Conservation (phyloP, 1,140 invertebrate genomes). For the Macrobrachium nipponense region DNA sequence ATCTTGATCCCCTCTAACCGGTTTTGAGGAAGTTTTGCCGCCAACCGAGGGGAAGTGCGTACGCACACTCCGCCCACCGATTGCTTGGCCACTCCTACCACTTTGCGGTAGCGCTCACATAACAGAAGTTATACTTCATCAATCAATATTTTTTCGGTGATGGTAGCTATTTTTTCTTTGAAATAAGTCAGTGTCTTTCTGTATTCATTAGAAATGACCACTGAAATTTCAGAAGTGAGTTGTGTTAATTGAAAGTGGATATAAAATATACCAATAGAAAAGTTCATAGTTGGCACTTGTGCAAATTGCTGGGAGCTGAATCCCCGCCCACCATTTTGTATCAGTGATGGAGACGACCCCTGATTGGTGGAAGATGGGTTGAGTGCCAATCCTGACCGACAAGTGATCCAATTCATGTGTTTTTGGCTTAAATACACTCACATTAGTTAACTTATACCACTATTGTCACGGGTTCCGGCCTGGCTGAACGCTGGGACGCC, state of each 20-base stretch:
- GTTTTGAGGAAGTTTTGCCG: slow-evolving; percentile 12
- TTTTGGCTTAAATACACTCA: slow-evolving; percentile 63
- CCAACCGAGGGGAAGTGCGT: slow-evolving; percentile 1
- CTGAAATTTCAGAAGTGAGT: neutral
- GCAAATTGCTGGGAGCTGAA: slow-evolving; percentile 26
- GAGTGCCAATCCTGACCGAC: slow-evolving; percentile 63
- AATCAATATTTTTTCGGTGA: no score
- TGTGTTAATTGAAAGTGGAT: neutral
- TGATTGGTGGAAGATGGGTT: slow-evolving; percentile 62
- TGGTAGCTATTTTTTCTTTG: no score
- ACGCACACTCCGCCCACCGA: slow-evolving; percentile 39
- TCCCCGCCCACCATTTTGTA: slow-evolving; percentile 62
- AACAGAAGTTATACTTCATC: no score
- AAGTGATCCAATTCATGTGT: slow-evolving; percentile 63
- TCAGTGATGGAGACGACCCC: slow-evolving; percentile 47
- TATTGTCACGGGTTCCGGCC: slow-evolving; percentile 50
- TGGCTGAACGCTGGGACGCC: slow-evolving; percentile 39
- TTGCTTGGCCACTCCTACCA: slow-evolving; percentile 42
- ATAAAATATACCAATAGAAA: no score
- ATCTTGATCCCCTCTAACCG: slow-evolving; percentile 46
- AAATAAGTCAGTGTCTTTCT: no score
- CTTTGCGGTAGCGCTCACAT: slow-evolving; percentile 26
- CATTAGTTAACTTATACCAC: slow-evolving; percentile 62
- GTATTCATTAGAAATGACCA: no score
- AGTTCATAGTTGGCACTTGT: slow-evolving; percentile 5